Evolutionary conservation across 2,113 vertebrate genomes (phyloP), one percentile per base, ranked within the genome.

Genomic region (Leiothrix lutea): DNA sequence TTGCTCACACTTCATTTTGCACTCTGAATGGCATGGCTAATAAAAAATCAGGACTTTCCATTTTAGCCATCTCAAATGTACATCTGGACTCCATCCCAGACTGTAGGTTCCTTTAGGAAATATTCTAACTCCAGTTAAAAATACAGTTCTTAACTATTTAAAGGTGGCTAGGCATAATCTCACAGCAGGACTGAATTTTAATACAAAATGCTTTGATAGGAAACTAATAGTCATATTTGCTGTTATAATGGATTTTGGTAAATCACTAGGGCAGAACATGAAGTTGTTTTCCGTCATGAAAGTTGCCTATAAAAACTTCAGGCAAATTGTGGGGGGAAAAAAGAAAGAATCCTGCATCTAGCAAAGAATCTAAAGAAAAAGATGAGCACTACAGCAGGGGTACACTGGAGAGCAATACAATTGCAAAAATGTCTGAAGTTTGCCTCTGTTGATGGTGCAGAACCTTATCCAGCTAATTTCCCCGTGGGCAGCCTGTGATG

Each of bases 31-130:
- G 92, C 92, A 93, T 53, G 86, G 70, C 91, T 92, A 96, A 96
- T 97, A 96, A 96, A 96, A 96, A 95, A 77, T 80, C 75, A 88
- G 75, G 72, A 95, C 92, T 97, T 97, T 96, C 92, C 92, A 94
- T 94, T 96, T 94, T 88, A 95, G 82, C 88, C 90, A 92, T 88
- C 85, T 97, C 94, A 95, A 88, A 93, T 80, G 82, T 96, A 93
- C 95, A 95, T 96, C 95, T 96, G 95, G 95, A 88, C 75, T 91
- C 83, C 60, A 92, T 94, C 89, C 93, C 87, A 94, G 95, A 92
- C 61, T 94, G 58, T 79, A 94, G 60, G 80, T 91, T 93, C 82
- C 88, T 96, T 93, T 88, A 96, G 88, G 93, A 96, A 97, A 95
- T 86, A 94, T 69, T 96, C 65, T 78, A 88, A 90, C 85, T 94